phyloP scores from a whole-genome alignment of 2,888 invertebrate species.

The Nectonema munidae region DNA sequence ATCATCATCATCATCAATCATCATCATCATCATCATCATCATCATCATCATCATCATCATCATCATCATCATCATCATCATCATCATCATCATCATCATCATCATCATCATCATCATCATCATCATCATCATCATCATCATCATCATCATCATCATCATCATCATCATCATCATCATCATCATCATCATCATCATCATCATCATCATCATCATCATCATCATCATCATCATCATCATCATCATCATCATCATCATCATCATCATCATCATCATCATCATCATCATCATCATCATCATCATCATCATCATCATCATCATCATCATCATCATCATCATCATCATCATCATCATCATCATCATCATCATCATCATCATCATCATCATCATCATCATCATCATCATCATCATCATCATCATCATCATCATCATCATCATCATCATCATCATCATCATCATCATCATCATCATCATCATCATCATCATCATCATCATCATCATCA shows the following conservation, averaged over 20 bases:
- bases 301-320: constrained; percentile 12
- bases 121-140: constrained; percentile 12
- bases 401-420: constrained; percentile 12
- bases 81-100: constrained; percentile 12
- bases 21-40: constrained; percentile 12
- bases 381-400: constrained; percentile 12
- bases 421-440: constrained; percentile 12
- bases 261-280: constrained; percentile 12
- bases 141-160: constrained; percentile 12
- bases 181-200: constrained; percentile 12
- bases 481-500: constrained; percentile 12
- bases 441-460: constrained; percentile 12
- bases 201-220: constrained; percentile 12
- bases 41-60: constrained; percentile 12
- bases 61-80: constrained; percentile 12
- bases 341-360: constrained; percentile 12
- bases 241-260: constrained; percentile 12
- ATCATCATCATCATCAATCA: no score
- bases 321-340: constrained; percentile 12
- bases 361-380: constrained; percentile 12
- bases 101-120: constrained; percentile 12
- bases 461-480: constrained; percentile 12
- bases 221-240: constrained; percentile 12
- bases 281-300: constrained; percentile 12
- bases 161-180: constrained; percentile 12